Evolutionary conservation across 2,113 vertebrate genomes (phyloP).

Genomic region (Anarhynchus alexandrinus): DNA sequence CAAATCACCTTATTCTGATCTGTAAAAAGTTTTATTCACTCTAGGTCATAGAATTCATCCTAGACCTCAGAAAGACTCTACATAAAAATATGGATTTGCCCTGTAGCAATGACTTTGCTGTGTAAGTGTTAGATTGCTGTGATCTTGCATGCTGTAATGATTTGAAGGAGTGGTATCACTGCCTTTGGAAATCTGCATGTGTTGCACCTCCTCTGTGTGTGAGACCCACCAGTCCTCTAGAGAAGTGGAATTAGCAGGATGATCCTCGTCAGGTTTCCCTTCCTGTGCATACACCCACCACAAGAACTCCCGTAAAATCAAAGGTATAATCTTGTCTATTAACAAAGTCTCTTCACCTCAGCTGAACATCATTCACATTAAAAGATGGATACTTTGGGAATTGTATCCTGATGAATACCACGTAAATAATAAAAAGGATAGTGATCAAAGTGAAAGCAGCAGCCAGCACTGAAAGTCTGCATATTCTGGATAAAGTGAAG

Average conservation of each 20-base stretch:
- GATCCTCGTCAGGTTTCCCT: not conserved
- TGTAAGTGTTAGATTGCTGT: constrained; percentile 15
- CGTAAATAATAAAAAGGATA: not conserved
- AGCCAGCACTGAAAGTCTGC: not conserved
- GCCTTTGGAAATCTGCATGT: not conserved
- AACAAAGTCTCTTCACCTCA: not conserved
- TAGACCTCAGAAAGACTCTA: constrained; percentile 26
- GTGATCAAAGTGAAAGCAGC: not conserved
- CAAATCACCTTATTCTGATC: not conserved
- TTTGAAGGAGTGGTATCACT: not conserved
- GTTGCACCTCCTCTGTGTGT: not conserved
- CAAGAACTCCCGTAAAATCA: not conserved
- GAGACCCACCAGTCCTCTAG: not conserved
- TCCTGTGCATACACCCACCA: not conserved
- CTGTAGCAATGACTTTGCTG: not conserved
- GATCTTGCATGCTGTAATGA: not conserved
- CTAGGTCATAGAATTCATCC: not conserved
- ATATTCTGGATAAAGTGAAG: not conserved
- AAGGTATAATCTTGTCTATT: not conserved
- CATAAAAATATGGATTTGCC: constrained; percentile 11
- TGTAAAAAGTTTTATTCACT: constrained; percentile 31
- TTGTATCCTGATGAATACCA: not conserved
- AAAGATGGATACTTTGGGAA: not conserved
- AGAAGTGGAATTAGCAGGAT: not conserved
- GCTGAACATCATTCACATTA: not conserved